These are phyloP conservation scores for Apogon talboti DNA, from an alignment of 2,797 vertebrate genomes.

Conservation along the genomic window DNA sequence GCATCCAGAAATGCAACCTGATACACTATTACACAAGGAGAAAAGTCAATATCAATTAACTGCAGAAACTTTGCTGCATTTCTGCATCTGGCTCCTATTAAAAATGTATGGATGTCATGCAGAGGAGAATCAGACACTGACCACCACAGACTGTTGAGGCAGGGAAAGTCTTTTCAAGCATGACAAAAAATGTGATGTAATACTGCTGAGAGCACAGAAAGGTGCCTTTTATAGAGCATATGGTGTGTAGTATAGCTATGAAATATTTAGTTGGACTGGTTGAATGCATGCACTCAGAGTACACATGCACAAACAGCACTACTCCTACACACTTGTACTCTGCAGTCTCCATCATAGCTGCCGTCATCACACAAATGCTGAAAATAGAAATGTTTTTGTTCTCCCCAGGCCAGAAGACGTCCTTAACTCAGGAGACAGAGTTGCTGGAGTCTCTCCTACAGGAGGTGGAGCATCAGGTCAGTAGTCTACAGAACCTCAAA, in stretches of 20 bases:
- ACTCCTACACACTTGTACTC: conserved; percentile 36
- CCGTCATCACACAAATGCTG: conserved; percentile 44
- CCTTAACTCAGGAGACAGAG: conserved; percentile 98
- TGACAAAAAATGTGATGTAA: no score
- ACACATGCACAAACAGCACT: conserved; percentile 35
- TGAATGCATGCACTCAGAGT: conserved; percentile 40
- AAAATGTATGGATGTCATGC: no score
- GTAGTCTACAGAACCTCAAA: conserved; percentile 36
- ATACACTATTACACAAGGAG: no score
- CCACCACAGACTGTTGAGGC: no score
- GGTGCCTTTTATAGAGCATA: conserved; percentile 39
- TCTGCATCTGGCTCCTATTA: no score
- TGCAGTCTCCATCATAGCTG: conserved; percentile 47
- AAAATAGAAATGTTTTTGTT: conserved; percentile 65
- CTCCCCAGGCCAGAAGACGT: conserved; percentile 95
- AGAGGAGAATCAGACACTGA: no score
- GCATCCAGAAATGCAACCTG: no score
- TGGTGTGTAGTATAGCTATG: conserved; percentile 33
- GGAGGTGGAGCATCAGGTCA: conserved; percentile 98
- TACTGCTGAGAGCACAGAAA: conserved; percentile 24
- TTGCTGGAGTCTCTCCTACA: conserved; percentile 96
- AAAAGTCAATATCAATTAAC: no score
- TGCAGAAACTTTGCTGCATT: no score
- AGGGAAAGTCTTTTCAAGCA: no score
- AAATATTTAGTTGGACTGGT: conserved; percentile 67